A percentile compares a stretch with the other conserved stretches of the same genome.
phyloP scores from a whole-genome alignment of 2,113 vertebrate species.

The Pteronura brasiliensis region DNA sequence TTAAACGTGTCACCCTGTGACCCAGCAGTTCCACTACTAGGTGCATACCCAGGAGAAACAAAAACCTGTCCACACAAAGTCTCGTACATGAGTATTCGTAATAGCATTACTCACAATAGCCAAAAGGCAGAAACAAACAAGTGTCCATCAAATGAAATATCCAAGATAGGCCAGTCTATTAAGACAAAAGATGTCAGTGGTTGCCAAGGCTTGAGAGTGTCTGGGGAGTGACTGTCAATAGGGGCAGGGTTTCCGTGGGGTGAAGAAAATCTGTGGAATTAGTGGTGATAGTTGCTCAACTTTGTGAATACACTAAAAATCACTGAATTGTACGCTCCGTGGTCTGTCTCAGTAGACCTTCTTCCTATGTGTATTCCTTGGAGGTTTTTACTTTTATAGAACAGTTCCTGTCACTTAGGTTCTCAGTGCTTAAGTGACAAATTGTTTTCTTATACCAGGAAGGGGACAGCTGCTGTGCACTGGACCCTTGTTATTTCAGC shows the following conservation, averaged over 20 bases:
- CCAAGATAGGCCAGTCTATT: background rate
- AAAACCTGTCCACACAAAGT: background rate
- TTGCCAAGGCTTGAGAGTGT: background rate
- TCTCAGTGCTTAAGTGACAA: background rate
- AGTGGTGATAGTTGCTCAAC: too few relatives aligned
- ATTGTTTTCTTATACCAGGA: background rate
- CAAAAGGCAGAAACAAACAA: background rate
- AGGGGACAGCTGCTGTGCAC: background rate
- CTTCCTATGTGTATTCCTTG: background rate
- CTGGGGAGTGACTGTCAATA: accelerated
- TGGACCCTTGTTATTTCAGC: background rate
- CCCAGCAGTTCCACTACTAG: background rate
- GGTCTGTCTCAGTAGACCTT: background rate
- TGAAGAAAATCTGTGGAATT: background rate
- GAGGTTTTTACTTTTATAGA: background rate
- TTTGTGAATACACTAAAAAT: background rate
- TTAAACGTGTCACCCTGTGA: background rate
- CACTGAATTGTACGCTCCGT: background rate
- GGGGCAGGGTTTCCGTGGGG: background rate
- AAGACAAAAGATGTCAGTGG: background rate
- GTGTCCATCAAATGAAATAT: background rate
- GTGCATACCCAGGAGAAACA: background rate
- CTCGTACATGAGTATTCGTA: background rate
- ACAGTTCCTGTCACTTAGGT: background rate
- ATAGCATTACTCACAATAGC: background rate